Evolutionary conservation across 2,888 invertebrate genomes (phyloP).

Genomic region (Epistrophe eligans): DNA sequence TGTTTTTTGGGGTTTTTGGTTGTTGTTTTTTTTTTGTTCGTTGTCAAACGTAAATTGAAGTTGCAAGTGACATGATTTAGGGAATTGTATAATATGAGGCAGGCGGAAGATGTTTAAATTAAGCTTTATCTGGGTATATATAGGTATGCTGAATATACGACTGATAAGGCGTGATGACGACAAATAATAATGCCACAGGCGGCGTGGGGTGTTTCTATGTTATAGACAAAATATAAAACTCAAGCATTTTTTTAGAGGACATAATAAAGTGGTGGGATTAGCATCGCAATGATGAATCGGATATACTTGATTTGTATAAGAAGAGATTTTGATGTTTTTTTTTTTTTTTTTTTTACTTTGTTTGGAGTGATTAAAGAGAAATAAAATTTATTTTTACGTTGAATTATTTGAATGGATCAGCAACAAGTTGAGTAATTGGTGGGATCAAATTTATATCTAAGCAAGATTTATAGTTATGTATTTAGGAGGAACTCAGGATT

Average conservation of each 20-base stretch:
- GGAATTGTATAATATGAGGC: slow-evolving; percentile 18
- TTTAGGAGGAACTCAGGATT: no score
- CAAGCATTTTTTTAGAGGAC: not conserved
- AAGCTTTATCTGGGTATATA: slow-evolving; percentile 13
- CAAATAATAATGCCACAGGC: slow-evolving; percentile 14
- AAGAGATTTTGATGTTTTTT: not conserved
- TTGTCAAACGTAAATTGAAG: slow-evolving; percentile 62
- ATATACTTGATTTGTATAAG: not conserved
- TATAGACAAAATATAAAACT: not conserved
- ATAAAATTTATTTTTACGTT: no score
- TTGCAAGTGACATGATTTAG: slow-evolving; percentile 61
- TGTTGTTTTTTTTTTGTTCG: slow-evolving; percentile 12
- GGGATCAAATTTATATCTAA: no score
- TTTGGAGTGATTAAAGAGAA: no score
- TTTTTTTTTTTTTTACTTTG: no score
- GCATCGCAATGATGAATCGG: not conserved
- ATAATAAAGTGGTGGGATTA: slow-evolving; percentile 8
- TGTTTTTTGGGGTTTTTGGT: not conserved
- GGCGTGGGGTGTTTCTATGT: not conserved
- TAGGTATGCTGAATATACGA: not conserved
- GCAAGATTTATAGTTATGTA: no score
- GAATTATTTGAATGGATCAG: no score
- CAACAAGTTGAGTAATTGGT: no score
- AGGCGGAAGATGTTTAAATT: slow-evolving; percentile 33
- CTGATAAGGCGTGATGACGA: slow-evolving; percentile 14